phyloP scores from a whole-genome alignment of 2,113 vertebrate species.

The Probosciger aterrimus region DNA sequence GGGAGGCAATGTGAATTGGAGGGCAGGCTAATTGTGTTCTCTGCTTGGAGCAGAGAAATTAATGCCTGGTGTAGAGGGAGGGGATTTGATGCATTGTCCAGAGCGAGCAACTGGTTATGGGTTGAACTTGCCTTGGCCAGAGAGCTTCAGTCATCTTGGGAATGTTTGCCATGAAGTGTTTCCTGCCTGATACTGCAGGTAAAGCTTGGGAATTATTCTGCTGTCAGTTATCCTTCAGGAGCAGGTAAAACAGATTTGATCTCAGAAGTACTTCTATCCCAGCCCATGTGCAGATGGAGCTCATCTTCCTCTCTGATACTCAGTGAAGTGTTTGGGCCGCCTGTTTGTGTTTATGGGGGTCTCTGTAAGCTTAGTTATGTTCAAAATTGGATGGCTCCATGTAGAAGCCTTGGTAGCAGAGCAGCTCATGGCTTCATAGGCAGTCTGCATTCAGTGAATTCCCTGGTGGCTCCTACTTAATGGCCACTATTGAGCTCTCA shows the following conservation, averaged over 20 bases:
- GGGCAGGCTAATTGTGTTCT: neutral
- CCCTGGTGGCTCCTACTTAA: neutral
- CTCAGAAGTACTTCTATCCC: neutral
- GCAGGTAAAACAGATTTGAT: neutral
- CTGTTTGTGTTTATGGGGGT: accelerated
- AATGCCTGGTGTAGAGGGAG: neutral
- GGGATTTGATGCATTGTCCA: neutral
- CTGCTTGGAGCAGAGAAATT: neutral
- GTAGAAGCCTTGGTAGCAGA: neutral
- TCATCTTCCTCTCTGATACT: accelerated
- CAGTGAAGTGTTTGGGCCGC: neutral
- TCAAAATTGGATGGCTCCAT: neutral
- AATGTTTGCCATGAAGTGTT: neutral
- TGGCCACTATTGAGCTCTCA: neutral
- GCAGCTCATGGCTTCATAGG: neutral
- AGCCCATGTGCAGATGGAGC: accelerated
- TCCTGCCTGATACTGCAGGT: neutral
- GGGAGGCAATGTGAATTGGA: neutral
- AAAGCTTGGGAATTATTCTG: neutral
- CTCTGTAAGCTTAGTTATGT: neutral
- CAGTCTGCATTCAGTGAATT: neutral
- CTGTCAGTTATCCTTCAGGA: neutral
- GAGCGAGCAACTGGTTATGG: neutral
- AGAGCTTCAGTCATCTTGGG: neutral
- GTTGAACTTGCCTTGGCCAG: neutral